Base-by-base conservation (phyloP, 2,113 vertebrate species). In the Gymnogyps californianus region DNA sequence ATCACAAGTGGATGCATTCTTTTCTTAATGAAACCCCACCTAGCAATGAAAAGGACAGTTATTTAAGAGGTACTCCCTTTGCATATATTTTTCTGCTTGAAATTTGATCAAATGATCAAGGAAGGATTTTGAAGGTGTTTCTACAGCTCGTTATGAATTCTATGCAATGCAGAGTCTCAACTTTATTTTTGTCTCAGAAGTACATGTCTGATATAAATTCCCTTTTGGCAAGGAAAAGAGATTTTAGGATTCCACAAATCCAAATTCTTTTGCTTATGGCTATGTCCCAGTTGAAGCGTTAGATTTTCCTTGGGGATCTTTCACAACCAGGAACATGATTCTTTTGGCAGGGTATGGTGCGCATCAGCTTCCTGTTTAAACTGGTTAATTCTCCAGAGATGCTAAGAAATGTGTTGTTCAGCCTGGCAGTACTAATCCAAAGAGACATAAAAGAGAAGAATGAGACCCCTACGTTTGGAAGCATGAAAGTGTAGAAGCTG, bases 151-250 rank as follows among this genome's bases (percentile, higher is more conserved):
- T 93, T 80, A 79, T 76, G 88, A 92, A 94, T 92, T 97, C 95
- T 89, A 3, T 81, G 85, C 79, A 65, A 16, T 65, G 83, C 40
- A 55, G 79, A 93, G 59, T 85, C 59, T 78, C 88, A 52, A 52
- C 74, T 95, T 80, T 95, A 90, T 94, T 94, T 94, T 93, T 96
- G 74, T 70, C 93, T 90, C 36, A 57, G 76, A 89, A 90, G 61
- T 84, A 67, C 34, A 61, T 3, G 4, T 82, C 77, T 93, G 83
- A 88, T 95, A 47, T 32, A 83, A 94, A 93, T 89, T 96, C 86
- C 61, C 64, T 82, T 52, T 89, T 96, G 84, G 90, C 90, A 92
- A 83, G 75, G 61, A 83, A 64, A 75, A 92, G 44, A 83, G 66
- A 66, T 85, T 89, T 69, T 64, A 93, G 57, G 51, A 55, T 94